Evolutionary conservation across 2,797 vertebrate genomes (phyloP).

Genomic region (Neomorphus geoffroyi): DNA sequence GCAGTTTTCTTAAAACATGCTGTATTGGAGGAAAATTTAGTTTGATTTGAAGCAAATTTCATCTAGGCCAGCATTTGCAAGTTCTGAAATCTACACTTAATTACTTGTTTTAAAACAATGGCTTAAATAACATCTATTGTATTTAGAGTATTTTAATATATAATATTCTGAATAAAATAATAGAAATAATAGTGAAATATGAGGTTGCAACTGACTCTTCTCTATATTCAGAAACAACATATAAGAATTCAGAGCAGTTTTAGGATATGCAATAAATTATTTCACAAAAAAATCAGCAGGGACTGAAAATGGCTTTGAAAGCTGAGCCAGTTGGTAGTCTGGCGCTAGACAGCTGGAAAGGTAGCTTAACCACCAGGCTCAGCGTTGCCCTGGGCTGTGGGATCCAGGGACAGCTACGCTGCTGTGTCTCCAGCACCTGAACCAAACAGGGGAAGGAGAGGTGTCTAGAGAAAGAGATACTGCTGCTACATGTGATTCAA

Average conservation of each 20-base stretch:
- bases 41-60: background rate
- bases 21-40: background rate
- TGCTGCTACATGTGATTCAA: background rate
- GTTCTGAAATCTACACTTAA: background rate
- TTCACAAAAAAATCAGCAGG: background rate
- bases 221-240: background rate
- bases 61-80: background rate
- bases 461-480: background rate
- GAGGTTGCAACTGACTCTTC: background rate
- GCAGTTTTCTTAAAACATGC: background rate
- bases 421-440: background rate
- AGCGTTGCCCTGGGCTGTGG: background rate
- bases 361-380: background rate
- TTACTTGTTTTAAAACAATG: background rate
- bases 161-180: background rate
- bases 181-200: background rate
- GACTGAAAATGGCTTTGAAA: background rate
- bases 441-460: background rate
- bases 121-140: background rate
- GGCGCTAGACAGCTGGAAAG: background rate
- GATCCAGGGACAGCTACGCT: background rate
- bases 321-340: background rate
- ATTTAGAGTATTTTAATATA: background rate
- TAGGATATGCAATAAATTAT: background rate
- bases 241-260: background rate